A percentile compares a stretch with the other conserved stretches of the same genome.
phyloP scores from a whole-genome alignment of 2,797 vertebrate genomes.

The Psittacula echo region DNA sequence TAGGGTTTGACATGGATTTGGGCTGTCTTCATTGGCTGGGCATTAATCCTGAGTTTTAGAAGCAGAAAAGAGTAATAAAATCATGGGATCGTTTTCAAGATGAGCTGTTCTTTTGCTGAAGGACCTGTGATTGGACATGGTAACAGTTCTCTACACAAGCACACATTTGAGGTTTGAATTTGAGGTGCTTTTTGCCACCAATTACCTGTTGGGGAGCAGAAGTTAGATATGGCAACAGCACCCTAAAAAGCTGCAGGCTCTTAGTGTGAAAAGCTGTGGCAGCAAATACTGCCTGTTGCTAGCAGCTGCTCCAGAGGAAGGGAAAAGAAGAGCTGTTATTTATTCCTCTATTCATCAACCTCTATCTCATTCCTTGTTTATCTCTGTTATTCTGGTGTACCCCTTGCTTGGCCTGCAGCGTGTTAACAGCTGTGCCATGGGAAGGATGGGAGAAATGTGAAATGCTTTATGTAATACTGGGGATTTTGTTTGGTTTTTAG shows the following conservation, averaged over 20 bases:
- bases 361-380: background rate
- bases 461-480: background rate
- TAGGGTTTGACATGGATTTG: conserved; percentile 44
- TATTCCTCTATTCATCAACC: background rate
- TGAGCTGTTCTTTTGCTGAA: background rate
- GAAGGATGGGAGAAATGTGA: background rate
- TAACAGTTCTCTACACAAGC: background rate
- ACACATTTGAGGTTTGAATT: background rate
- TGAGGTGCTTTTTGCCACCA: background rate
- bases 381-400: background rate
- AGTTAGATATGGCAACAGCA: background rate
- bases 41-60: background rate
- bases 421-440: background rate
- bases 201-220: background rate
- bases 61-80: fast-evolving
- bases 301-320: background rate
- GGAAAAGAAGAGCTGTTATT: background rate
- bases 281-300: background rate
- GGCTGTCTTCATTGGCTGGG: background rate
- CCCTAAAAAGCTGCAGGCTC: background rate
- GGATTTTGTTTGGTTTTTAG: conserved; percentile 74
- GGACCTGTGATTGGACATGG: background rate
- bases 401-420: background rate
- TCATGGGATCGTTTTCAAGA: fast-evolving
- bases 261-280: background rate